phyloP scores from a whole-genome alignment of 2,113 vertebrate species.

The Cisticola juncidis region DNA sequence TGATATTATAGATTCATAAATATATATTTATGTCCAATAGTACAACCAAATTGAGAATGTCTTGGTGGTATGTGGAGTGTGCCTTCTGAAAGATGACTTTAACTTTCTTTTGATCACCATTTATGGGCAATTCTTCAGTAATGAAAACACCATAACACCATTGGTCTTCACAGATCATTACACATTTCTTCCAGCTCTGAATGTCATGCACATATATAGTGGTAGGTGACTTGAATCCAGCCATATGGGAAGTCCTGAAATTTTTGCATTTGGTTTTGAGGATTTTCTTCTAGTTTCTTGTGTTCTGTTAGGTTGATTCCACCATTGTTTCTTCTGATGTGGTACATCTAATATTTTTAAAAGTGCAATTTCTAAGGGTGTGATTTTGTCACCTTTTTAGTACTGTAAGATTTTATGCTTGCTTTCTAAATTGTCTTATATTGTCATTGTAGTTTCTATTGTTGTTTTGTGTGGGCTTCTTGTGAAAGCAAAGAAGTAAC shows the following conservation, averaged over 20 bases:
- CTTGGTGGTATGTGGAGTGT: not conserved
- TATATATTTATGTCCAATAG: not conserved
- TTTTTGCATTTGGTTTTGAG: not conserved
- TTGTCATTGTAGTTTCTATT: not conserved
- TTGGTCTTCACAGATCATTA: not conserved
- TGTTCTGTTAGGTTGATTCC: not conserved
- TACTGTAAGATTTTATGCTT: not conserved
- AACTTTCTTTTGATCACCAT: not conserved
- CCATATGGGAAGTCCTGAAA: not conserved
- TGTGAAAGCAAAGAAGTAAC: not conserved
- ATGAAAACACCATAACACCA: not conserved
- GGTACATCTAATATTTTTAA: not conserved
- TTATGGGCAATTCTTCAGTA: not conserved
- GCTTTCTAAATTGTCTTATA: not conserved
- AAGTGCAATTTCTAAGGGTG: not conserved
- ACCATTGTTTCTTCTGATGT: accelerated
- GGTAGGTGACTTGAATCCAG: not conserved
- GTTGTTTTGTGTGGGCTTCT: not conserved
- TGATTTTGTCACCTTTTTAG: not conserved
- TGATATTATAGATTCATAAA: not conserved
- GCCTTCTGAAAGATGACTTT: not conserved
- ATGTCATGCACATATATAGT: not conserved
- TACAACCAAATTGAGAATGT: not conserved
- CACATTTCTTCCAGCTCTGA: not conserved
- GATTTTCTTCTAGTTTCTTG: not conserved